phyloP scores from a whole-genome alignment of 2,888 invertebrate genomes.

The Ramazzottius varieornatus region DNA sequence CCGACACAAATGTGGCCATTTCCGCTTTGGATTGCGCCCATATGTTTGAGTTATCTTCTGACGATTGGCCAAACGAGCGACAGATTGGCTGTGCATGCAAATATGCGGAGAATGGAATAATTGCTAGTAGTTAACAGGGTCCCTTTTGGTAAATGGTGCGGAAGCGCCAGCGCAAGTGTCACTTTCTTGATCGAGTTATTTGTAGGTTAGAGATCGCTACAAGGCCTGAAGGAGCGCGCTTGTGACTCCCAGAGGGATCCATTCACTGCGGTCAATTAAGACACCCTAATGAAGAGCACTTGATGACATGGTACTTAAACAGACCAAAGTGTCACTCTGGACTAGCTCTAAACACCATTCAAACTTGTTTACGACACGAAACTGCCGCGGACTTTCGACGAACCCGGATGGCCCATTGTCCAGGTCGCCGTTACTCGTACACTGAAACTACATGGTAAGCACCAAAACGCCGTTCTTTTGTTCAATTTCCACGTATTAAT shows the following conservation, averaged over 20 bases:
- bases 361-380: not conserved
- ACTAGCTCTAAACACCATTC: no score
- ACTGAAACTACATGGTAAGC: no score
- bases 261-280: conserved; percentile 3
- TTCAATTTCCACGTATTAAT: no score
- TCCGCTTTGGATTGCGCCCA: no score
- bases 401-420: no score
- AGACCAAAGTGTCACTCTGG: not conserved
- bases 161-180: not conserved
- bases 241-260: not conserved
- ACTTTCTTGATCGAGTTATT: not conserved
- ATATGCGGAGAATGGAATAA: not conserved
- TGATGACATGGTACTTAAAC: not conserved
- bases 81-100: conserved; percentile 2
- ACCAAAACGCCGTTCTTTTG: no score
- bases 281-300: conserved; percentile 3
- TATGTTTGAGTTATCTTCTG: not conserved
- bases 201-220: no score
- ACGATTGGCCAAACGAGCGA: not conserved
- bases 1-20: no score
- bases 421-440: no score
- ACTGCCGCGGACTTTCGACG: no score
- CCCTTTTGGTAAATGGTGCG: conserved; percentile 1
- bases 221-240: not conserved
- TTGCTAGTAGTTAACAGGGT: not conserved